These are phyloP conservation scores for Augochlorella aurata DNA, from an alignment of 2,888 invertebrate species.

Conservation along the genomic window DNA sequence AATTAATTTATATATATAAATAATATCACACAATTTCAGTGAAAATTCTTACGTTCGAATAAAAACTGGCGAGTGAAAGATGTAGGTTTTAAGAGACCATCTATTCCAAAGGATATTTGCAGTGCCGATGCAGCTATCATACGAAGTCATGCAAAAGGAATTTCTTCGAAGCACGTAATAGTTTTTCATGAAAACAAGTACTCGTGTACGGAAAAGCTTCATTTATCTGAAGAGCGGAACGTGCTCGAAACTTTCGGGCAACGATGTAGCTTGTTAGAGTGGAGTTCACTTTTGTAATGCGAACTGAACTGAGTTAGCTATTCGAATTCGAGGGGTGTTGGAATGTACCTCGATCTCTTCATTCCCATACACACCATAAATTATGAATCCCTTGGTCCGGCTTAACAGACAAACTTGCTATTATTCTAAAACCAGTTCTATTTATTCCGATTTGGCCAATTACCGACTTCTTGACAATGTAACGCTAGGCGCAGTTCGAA, in stretches of 20 bases:
- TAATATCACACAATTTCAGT: too few relatives aligned
- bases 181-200: neutral
- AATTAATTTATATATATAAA: too few relatives aligned
- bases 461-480: too few relatives aligned
- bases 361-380: neutral
- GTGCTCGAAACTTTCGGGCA: neutral
- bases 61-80: too few relatives aligned
- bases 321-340: neutral
- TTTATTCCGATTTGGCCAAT: neutral
- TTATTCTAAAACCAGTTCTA: neutral
- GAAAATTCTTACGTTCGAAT: too few relatives aligned
- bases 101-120: neutral
- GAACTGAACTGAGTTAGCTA: neutral
- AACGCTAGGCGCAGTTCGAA: too few relatives aligned
- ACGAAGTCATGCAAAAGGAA: neutral
- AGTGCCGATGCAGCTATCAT: neutral
- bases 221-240: neutral
- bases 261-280: conserved; percentile 7
- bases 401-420: neutral
- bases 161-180: neutral
- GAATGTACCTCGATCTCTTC: neutral
- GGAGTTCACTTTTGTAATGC: conserved; percentile 1
- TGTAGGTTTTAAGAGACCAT: neutral
- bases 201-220: neutral
- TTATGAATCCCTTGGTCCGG: neutral